phyloP scores from a whole-genome alignment of 2,113 vertebrate species.

The Trichechus manatus region DNA sequence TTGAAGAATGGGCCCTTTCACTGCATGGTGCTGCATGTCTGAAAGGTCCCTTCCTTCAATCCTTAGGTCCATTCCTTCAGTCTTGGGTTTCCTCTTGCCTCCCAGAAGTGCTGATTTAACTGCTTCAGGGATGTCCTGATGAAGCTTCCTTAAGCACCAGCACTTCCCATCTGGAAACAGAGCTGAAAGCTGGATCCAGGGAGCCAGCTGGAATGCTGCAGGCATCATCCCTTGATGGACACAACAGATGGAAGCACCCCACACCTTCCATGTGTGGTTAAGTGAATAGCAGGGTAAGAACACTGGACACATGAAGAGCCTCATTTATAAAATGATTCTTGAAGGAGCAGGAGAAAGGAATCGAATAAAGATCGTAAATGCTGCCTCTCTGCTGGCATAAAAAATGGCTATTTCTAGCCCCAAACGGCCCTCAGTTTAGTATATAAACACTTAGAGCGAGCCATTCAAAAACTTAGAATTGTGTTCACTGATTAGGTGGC shows the following conservation, averaged over 20 bases:
- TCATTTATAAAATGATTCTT: conserved; percentile 49
- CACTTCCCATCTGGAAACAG: not conserved
- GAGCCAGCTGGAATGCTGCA: not conserved
- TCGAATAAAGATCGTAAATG: not conserved
- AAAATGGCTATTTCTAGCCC: not conserved
- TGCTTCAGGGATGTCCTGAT: not conserved
- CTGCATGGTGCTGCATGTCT: not conserved
- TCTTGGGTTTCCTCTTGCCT: not conserved
- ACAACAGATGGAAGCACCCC: conserved; percentile 20
- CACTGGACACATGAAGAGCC: not conserved
- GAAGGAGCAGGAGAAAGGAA: conserved; percentile 54
- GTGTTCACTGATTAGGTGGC: not conserved
- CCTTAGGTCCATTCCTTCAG: not conserved
- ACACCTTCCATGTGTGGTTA: not conserved
- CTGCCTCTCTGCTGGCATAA: not conserved
- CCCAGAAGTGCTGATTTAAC: not conserved
- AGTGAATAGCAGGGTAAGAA: not conserved
- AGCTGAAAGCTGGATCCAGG: not conserved
- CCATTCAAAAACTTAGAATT: not conserved
- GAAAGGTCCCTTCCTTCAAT: not conserved
- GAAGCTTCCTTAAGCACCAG: not conserved
- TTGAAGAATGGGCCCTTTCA: not conserved
- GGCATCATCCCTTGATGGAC: not conserved
- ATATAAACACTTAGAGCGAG: not conserved
- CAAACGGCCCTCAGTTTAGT: conserved; percentile 6